Conservation (phyloP, 2,888 invertebrate species). For the Harmothoe impar region DNA sequence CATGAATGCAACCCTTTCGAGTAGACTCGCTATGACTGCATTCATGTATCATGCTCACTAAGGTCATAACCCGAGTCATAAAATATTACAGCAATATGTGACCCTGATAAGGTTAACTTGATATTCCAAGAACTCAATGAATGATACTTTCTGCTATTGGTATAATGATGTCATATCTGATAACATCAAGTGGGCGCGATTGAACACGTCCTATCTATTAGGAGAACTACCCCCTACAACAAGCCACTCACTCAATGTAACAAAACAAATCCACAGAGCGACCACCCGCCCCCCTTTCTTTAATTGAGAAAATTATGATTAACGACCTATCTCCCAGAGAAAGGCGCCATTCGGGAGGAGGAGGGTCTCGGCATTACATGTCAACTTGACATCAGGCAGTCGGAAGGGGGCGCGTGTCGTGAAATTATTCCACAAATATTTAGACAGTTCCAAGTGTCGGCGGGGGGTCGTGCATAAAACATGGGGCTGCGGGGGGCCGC, state of each 20-base stretch:
- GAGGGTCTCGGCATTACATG: slow-evolving; percentile 40
- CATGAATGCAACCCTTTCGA: too few species aligned
- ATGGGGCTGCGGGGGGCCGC: slow-evolving; percentile 22
- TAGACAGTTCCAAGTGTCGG: slow-evolving; percentile 47
- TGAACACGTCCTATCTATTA: background rate
- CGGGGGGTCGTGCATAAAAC: slow-evolving; percentile 47
- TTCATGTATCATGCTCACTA: too few species aligned
- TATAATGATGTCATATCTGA: background rate
- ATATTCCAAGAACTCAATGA: too few species aligned
- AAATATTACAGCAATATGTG: too few species aligned
- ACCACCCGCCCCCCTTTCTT: background rate
- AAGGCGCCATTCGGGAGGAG: slow-evolving; percentile 20
- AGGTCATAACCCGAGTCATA: too few species aligned
- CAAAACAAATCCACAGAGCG: background rate
- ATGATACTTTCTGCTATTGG: too few species aligned
- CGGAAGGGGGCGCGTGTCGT: slow-evolving; percentile 30
- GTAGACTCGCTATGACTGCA: too few species aligned
- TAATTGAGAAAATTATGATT: slow-evolving; percentile 49
- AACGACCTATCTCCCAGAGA: background rate
- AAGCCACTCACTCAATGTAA: background rate
- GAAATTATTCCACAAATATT: slow-evolving; percentile 58
- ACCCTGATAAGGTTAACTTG: too few species aligned
- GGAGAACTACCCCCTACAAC: background rate
- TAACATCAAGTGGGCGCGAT: background rate
- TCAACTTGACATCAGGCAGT: slow-evolving; percentile 42